Evolutionary conservation across 2,888 invertebrate species (phyloP).

Genomic region (Mylabris sibirica): DNA sequence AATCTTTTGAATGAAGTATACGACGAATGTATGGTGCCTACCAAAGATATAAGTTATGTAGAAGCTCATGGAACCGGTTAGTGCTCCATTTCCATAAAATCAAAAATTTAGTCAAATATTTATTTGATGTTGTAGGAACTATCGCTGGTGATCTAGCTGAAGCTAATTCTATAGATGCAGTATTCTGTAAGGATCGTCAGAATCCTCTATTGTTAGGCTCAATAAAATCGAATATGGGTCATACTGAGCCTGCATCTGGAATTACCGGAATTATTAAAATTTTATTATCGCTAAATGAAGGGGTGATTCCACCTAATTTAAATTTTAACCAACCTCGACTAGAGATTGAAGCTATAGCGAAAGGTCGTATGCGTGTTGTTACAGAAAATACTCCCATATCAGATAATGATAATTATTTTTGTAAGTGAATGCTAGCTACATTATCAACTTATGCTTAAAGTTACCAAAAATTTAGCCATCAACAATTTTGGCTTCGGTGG

Average conservation of each 20-base stretch:
- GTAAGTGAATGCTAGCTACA: not conserved
- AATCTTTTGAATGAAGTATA: constrained; percentile 72
- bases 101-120: not conserved
- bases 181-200: constrained; percentile 76
- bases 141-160: constrained; percentile 92
- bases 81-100: not conserved
- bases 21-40: constrained; percentile 74
- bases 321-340: constrained; percentile 69
- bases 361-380: constrained; percentile 14
- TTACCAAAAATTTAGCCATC: constrained; percentile 7
- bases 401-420: not conserved
- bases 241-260: constrained; percentile 87
- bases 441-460: too few relatives aligned
- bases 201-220: constrained; percentile 82
- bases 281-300: too few relatives aligned
- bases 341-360: constrained; percentile 67
- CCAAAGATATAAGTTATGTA: constrained; percentile 63
- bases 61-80: not conserved
- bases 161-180: constrained; percentile 79
- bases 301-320: too few relatives aligned
- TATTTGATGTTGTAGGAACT: constrained; percentile 63
- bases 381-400: constrained; percentile 2
- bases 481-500: constrained; percentile 27
- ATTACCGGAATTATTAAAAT: constrained; percentile 77
- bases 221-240: constrained; percentile 93